Conservation (phyloP, 1,140 invertebrate genomes). For the Anthonomus grandis region DNA sequence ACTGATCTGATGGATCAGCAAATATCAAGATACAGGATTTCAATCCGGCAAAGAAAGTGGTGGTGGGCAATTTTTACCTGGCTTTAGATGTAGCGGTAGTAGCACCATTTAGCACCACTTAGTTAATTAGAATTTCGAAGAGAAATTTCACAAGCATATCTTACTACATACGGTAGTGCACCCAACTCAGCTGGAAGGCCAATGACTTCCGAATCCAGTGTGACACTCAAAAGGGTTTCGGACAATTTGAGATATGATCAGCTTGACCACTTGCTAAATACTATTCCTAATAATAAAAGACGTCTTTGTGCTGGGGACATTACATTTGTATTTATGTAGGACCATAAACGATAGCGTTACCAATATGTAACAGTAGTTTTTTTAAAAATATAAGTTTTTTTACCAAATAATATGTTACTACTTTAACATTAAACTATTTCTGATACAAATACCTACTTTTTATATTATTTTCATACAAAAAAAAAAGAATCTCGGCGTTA, state of each 20-base stretch:
- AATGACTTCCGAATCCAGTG: neutral
- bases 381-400: too few species aligned
- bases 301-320: neutral
- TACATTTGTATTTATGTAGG: too few species aligned
- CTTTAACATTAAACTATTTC: too few species aligned
- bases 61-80: conserved; percentile 44
- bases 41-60: conserved; percentile 44
- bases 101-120: too few species aligned
- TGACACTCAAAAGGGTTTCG: neutral
- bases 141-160: neutral
- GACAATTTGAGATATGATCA: neutral
- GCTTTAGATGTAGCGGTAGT: too few species aligned
- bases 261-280: neutral
- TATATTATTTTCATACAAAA: too few species aligned
- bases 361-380: too few species aligned
- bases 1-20: conserved; percentile 47
- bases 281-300: neutral
- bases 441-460: too few species aligned
- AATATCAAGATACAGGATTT: conserved; percentile 41
- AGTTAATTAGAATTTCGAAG: neutral
- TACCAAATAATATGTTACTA: too few species aligned
- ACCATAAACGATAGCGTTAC: too few species aligned
- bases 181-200: neutral
- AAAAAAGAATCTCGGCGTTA: too few species aligned
- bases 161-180: neutral